Evolutionary conservation across 1,140 invertebrate species (phyloP).

Genomic region (Musca vetustissima): DNA sequence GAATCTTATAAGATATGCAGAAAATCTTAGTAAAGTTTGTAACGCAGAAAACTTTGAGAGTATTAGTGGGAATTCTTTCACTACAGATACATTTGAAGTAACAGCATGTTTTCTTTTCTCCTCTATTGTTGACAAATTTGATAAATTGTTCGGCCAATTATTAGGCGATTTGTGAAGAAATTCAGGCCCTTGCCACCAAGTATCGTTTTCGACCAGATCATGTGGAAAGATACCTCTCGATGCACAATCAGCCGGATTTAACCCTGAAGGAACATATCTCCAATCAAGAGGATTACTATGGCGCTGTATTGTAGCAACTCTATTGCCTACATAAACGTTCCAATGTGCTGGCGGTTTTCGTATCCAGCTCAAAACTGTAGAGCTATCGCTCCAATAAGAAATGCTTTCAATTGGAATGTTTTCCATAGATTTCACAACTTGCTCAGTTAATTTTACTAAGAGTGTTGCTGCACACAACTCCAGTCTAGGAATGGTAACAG

Average conservation of each 20-base stretch:
- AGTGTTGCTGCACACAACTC: conserved; percentile 40
- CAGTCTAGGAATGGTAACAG: conserved; percentile 39
- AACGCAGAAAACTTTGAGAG: background rate
- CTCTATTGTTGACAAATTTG: background rate
- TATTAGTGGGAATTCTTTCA: background rate
- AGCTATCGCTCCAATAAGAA: background rate
- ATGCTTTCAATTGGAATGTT: too few relatives aligned
- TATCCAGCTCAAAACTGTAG: background rate
- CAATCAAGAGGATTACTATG: background rate
- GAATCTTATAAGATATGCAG: background rate
- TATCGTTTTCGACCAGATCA: background rate
- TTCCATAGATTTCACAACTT: background rate
- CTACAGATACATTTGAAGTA: background rate
- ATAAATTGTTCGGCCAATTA: background rate
- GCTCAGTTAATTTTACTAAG: background rate
- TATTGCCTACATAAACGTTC: background rate
- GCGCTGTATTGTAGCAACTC: background rate
- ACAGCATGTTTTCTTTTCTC: background rate
- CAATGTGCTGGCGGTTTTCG: background rate
- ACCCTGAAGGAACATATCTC: background rate
- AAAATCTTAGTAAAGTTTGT: background rate
- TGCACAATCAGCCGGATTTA: background rate
- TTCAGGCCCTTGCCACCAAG: background rate
- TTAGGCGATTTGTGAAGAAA: background rate
- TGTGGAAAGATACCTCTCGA: background rate